phyloP scores from a whole-genome alignment of 2,113 vertebrate species.

The rat (Rattus norvegicus) region GRCr8 NC_086038.1:40715001-40715500 shows the following conservation, averaged over 20 bases:
- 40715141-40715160: neutral
- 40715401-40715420: slow-evolving; percentile 42
- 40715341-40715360: neutral
- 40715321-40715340: slow-evolving; percentile 26
- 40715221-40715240: slow-evolving; percentile 42
- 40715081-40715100: neutral
- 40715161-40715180: neutral
- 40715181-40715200: neutral
- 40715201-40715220: neutral
- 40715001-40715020: neutral
- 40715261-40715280: slow-evolving; percentile 48
- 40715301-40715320: slow-evolving; percentile 67
- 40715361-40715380: neutral
- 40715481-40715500: slow-evolving; percentile 14
- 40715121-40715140: neutral
- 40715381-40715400: slow-evolving; percentile 63
- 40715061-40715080: neutral
- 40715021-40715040: neutral
- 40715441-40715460: slow-evolving; percentile 55
- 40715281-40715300: slow-evolving; percentile 62
- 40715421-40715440: slow-evolving; percentile 43
- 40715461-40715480: neutral
- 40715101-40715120: neutral
- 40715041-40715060: slow-evolving; percentile 5
- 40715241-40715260: slow-evolving; percentile 58